phyloP scores from a whole-genome alignment of 2,888 invertebrate species.

The Metopia argyrocephala region DNA sequence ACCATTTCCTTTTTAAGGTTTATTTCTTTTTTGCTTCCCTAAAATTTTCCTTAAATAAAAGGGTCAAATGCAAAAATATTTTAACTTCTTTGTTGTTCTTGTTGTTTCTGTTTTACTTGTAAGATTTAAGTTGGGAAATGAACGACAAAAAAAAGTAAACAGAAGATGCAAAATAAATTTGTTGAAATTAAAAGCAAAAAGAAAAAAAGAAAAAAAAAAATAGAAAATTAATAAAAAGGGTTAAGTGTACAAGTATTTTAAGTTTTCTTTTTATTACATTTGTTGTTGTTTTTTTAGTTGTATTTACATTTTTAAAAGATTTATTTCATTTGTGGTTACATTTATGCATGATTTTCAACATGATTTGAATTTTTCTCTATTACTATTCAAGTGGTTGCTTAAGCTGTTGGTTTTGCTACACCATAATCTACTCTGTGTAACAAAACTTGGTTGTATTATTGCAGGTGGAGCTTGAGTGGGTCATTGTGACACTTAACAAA shows the following conservation, averaged over 20 bases:
- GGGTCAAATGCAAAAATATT: conserved; percentile 40
- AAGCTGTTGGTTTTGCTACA: background rate
- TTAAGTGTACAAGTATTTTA: conserved; percentile 19
- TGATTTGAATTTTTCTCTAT: background rate
- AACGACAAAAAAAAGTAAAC: background rate
- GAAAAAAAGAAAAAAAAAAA: no score
- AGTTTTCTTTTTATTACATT: conserved; percentile 2
- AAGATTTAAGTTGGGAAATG: background rate
- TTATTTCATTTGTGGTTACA: conserved; percentile 28
- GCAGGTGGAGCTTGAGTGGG: no score
- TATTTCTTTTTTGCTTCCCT: conserved; percentile 20
- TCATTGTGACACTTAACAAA: no score
- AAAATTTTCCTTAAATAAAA: conserved; percentile 39
- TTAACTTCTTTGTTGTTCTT: conserved; percentile 13
- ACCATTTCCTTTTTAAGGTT: background rate
- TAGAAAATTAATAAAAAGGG: conserved; percentile 32
- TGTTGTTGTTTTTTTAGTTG: background rate
- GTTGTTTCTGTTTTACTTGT: conserved; percentile 25
- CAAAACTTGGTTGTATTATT: no score
- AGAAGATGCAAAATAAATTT: background rate
- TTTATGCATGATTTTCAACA: no score
- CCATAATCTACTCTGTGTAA: no score
- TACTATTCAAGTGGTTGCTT: background rate
- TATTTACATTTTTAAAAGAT: conserved; percentile 36
- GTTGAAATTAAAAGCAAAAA: conserved; percentile 39